Conservation (phyloP, 1,140 invertebrate species). For the Platorchestia sp. region DNA sequence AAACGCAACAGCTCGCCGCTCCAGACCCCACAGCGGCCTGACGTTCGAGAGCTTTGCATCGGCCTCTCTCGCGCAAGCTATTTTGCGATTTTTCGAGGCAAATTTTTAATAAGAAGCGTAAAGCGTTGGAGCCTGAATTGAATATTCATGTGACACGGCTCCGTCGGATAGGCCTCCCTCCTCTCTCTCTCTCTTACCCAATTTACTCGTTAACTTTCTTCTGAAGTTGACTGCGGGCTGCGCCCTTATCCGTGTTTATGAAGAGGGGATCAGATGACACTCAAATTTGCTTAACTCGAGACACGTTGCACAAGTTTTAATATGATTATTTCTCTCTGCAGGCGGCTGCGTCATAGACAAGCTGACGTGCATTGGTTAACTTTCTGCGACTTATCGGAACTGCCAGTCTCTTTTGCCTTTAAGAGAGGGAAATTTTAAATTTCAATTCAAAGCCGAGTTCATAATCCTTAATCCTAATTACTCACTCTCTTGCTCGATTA, state of each 20-base stretch:
- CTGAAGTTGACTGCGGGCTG: conserved; percentile 1
- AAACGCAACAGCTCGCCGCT: neutral
- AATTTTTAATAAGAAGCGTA: conserved; percentile 24
- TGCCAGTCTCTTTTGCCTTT: neutral
- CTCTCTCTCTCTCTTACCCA: conserved; percentile 4
- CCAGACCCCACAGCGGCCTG: neutral
- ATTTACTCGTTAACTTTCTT: conserved; percentile 42
- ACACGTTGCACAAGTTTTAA: conserved; percentile 39
- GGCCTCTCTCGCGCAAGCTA: neutral
- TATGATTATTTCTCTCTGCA: conserved; percentile 10
- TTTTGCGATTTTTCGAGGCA: neutral
- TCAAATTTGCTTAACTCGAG: neutral
- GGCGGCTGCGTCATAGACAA: neutral
- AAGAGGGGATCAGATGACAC: conserved; percentile 38
- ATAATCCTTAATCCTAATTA: neutral
- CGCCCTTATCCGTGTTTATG: conserved; percentile 19
- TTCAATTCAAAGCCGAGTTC: neutral
- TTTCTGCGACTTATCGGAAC: neutral
- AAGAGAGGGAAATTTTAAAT: too few species aligned
- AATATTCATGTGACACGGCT: conserved; percentile 28
- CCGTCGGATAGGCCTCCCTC: neutral
- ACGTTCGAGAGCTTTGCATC: neutral
- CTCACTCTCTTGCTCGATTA: too few species aligned
- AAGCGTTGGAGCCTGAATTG: neutral
- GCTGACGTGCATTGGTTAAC: neutral